A percentile compares a stretch with the other conserved stretches of the same genome.
Conservation (phyloP, 2,797 vertebrate genomes). For the Tokudaia tokunoshimensis region DNA sequence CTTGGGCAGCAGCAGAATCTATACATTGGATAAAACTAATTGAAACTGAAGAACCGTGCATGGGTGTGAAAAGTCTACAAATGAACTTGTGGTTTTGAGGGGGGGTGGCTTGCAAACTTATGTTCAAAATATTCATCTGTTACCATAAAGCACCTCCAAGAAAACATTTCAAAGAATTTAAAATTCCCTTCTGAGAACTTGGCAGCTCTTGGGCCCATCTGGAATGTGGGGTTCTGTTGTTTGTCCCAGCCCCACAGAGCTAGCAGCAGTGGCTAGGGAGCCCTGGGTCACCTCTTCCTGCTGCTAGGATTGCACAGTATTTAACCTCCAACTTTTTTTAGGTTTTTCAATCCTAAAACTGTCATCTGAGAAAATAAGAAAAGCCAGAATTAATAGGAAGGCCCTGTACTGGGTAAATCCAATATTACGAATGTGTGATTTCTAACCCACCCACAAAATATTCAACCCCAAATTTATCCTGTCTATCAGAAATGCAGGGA, state of each 20-base stretch:
- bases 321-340: background rate
- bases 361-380: constrained; percentile 12
- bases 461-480: background rate
- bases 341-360: background rate
- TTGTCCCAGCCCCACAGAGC: accelerated
- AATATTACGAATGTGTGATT: background rate
- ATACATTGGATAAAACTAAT: background rate
- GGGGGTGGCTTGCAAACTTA: background rate
- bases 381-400: background rate
- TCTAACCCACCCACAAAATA: background rate
- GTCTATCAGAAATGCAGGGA: background rate
- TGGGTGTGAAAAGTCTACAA: background rate
- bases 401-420: background rate
- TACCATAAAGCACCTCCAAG: background rate
- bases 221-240: accelerated
- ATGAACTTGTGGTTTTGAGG: background rate
- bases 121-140: background rate
- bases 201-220: no score
- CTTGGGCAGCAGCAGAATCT: background rate
- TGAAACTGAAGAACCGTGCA: background rate
- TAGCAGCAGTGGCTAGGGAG: no score
- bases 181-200: background rate
- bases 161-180: background rate
- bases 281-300: background rate
- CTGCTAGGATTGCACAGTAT: no score